Percentiles rank a stretch among this genome's conserved stretches.
Evolutionary conservation across 2,888 invertebrate genomes (phyloP).

Genomic region (Cataglyphis livida): DNA sequence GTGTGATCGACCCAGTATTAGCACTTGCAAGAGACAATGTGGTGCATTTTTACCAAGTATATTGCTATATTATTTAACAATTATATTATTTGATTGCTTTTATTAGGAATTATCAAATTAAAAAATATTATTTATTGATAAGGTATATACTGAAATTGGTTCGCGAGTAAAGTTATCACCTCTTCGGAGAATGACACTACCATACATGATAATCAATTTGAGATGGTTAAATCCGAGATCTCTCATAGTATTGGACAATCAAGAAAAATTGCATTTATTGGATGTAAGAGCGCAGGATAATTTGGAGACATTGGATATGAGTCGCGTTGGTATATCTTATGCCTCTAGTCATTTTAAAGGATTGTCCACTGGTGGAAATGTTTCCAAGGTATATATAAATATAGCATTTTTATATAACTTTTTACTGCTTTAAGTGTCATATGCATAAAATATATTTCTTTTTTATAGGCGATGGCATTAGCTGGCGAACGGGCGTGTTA

Average conservation of each 20-base stretch:
- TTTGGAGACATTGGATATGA: constrained; percentile 93
- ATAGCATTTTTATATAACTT: not conserved
- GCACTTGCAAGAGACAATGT: constrained; percentile 95
- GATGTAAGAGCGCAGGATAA: constrained; percentile 96
- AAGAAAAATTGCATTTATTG: constrained; percentile 94
- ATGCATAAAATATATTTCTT: not conserved
- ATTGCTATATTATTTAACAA: constrained; percentile 59
- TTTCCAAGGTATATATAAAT: constrained; percentile 86
- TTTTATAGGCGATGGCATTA: constrained; percentile 89
- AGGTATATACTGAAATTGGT: constrained; percentile 87
- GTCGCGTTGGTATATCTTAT: constrained; percentile 93
- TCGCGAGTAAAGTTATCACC: constrained; percentile 88
- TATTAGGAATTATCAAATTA: constrained; percentile 30
- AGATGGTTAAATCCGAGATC: constrained; percentile 94
- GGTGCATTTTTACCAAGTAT: constrained; percentile 94
- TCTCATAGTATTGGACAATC: constrained; percentile 93
- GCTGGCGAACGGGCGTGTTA: constrained; percentile 92
- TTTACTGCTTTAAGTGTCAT: not conserved
- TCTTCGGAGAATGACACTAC: constrained; percentile 90
- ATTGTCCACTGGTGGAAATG: constrained; percentile 98
- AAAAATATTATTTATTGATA: constrained; percentile 68
- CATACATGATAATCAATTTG: constrained; percentile 91
- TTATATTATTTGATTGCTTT: not conserved
- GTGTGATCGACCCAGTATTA: constrained; percentile 93
- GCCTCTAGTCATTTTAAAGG: constrained; percentile 96